Evolutionary conservation across 2,113 vertebrate genomes (phyloP), one percentile per base, ranked within the genome.

Genomic region (Phasianus colchicus): DNA sequence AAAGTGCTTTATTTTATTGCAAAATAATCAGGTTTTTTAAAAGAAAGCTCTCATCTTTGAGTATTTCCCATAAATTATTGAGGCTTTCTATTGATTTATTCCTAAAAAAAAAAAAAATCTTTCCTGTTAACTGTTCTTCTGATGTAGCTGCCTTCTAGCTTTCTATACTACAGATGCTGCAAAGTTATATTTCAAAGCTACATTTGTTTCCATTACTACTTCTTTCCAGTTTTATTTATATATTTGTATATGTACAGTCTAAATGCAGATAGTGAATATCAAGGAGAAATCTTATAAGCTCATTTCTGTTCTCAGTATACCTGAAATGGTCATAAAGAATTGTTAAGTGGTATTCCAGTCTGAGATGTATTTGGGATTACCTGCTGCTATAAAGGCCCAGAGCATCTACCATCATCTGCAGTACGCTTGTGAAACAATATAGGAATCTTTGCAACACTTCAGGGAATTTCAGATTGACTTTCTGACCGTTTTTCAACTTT

Each of bases 171-270:
- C 64, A 38, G 85, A 63, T 36, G 30, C 60, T 83, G 32, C 54
- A 67, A 74, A 88, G 25, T 36, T 95, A 48, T 94, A 13, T 36
- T 86, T 32, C 54, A 57, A 32, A 57, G 84, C 66, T 93, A 65
- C 90, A 88, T 93, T 88, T 93, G 50, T 96, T 96, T 72, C 83
- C 43, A 55, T 88, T 92, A 69, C 84, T 89, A 47, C 80, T 73
- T 2, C 18, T 22, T 83, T 77, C 24, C 52, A 85, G 34, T 84
- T 95, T 74, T 91, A 15, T 82, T 94, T 69, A 3, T 36, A 3
- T 63, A 42, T 43, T 73, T 88, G 11, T 24, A 2, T 73, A 11
- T 72, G 27, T 63, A 45, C 25, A 52, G 71, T 73, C 30, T 43
- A 78, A 92, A 92, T 25, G 63, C 2, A 63, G 13, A 60, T 75